Percentiles rank a stretch among this genome's conserved stretches.
Evolutionary conservation across 2,113 vertebrate genomes (phyloP).

Genomic region (Pteronura brasiliensis): DNA sequence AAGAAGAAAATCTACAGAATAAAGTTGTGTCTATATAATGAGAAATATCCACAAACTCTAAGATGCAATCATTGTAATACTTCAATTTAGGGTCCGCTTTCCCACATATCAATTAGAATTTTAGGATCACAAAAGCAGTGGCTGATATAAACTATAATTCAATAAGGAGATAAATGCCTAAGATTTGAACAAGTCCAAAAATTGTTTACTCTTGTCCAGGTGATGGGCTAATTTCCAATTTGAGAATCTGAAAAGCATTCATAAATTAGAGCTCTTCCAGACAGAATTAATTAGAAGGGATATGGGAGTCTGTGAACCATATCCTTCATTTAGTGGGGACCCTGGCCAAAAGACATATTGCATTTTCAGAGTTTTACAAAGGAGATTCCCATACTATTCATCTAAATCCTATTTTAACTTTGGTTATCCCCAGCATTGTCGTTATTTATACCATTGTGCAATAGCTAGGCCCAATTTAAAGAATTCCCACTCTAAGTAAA

Average conservation of each 20-base stretch:
- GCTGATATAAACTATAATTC: neutral
- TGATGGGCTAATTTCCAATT: conserved; percentile 27
- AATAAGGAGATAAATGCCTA: neutral
- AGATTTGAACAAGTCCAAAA: neutral
- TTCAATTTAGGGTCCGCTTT: neutral
- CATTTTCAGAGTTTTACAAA: neutral
- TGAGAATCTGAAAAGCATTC: conserved; percentile 25
- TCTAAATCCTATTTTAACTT: conserved; percentile 15
- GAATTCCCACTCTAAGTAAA: neutral
- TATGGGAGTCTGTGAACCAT: neutral
- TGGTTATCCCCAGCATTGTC: neutral
- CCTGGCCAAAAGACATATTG: neutral
- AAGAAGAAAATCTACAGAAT: neutral
- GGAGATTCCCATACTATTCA: neutral
- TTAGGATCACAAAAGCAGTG: neutral
- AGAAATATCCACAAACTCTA: neutral
- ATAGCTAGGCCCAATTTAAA: neutral
- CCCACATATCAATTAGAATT: neutral
- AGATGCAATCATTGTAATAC: neutral
- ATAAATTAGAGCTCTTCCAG: neutral
- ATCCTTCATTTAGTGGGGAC: neutral
- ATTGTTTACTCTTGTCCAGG: conserved; percentile 12
- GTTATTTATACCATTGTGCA: neutral
- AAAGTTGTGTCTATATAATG: neutral
- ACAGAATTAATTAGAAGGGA: conserved; percentile 9